Percentiles rank a stretch among this genome's conserved stretches.
Evolutionary conservation across 2,113 vertebrate species (phyloP).

Genomic region (Nothoprocta perdicaria): DNA sequence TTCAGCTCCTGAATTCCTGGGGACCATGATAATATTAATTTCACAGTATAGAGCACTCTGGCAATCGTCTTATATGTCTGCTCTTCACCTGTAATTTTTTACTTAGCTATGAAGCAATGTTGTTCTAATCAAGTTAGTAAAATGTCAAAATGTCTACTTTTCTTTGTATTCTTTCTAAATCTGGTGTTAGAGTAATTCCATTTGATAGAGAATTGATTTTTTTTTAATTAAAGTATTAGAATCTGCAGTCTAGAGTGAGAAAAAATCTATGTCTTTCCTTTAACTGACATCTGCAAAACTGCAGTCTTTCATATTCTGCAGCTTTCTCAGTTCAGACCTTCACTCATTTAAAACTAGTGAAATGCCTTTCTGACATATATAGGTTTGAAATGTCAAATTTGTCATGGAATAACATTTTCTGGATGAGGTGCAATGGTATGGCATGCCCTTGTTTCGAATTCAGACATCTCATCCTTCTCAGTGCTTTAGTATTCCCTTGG

Average conservation of each 20-base stretch:
- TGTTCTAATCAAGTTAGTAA: not conserved
- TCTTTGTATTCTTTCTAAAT: not conserved
- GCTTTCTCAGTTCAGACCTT: not conserved
- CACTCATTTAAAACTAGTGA: not conserved
- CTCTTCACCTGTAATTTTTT: not conserved
- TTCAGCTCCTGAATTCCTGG: not conserved
- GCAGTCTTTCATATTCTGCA: not conserved
- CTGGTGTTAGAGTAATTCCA: not conserved
- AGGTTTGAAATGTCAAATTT: not conserved
- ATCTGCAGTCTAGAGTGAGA: not conserved
- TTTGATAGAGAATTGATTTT: not conserved
- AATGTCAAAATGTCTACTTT: not conserved
- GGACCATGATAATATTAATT: not conserved
- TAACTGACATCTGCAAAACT: not conserved
- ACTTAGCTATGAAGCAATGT: not conserved
- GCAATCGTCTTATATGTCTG: not conserved
- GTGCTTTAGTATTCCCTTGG: not conserved
- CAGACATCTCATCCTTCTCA: not conserved
- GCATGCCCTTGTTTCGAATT: not conserved
- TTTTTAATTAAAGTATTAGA: not conserved
- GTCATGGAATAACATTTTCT: not conserved
- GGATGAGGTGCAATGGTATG: not conserved
- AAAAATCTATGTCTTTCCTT: rapidly evolving
- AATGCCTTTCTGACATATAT: not conserved
- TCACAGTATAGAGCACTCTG: not conserved